Percentiles rank a stretch among this genome's conserved stretches.
Evolutionary conservation across 2,113 vertebrate species (phyloP).

Genomic region (Nibea coibor): DNA sequence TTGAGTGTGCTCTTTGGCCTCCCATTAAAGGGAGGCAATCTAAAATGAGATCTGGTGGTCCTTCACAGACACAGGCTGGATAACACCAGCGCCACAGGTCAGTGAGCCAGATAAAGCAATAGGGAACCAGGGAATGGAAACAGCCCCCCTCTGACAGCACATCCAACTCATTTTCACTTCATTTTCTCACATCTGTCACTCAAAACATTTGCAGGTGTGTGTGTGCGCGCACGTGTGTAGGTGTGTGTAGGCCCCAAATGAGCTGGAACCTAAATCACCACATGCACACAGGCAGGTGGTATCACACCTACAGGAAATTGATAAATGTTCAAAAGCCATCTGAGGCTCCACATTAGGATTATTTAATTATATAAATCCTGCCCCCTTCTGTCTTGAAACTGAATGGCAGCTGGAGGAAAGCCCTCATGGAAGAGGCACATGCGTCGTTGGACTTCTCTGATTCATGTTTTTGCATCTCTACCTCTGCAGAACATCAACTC

Average conservation of each 20-base stretch:
- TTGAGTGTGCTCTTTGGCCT: slow-evolving; percentile 30
- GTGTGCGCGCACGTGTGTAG: not conserved
- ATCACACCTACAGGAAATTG: not conserved
- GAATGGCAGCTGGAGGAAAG: slow-evolving; percentile 39
- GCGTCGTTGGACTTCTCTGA: not conserved
- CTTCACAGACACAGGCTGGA: slow-evolving; percentile 1
- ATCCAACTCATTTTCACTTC: slow-evolving; percentile 28
- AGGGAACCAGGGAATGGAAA: slow-evolving; percentile 21
- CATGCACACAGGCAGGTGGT: slow-evolving; percentile 3
- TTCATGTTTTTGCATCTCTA: not conserved
- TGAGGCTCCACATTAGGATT: not conserved
- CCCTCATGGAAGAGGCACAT: not conserved
- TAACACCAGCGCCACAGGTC: slow-evolving; percentile 54
- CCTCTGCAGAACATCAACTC: not conserved
- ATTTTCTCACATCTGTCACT: slow-evolving; percentile 34
- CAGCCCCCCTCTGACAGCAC: slow-evolving; percentile 1
- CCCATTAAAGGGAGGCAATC: slow-evolving; percentile 55
- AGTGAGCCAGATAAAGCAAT: slow-evolving; percentile 50
- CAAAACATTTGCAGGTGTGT: slow-evolving; percentile 7
- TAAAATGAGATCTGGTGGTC: slow-evolving; percentile 72
- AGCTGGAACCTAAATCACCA: slow-evolving; percentile 10
- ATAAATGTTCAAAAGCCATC: slow-evolving; percentile 1
- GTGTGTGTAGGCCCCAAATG: not conserved
- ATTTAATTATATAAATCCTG: slow-evolving; percentile 56
- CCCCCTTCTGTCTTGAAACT: slow-evolving; percentile 62